Conservation (phyloP, 2,113 vertebrate genomes). For the Rattus rattus region DNA sequence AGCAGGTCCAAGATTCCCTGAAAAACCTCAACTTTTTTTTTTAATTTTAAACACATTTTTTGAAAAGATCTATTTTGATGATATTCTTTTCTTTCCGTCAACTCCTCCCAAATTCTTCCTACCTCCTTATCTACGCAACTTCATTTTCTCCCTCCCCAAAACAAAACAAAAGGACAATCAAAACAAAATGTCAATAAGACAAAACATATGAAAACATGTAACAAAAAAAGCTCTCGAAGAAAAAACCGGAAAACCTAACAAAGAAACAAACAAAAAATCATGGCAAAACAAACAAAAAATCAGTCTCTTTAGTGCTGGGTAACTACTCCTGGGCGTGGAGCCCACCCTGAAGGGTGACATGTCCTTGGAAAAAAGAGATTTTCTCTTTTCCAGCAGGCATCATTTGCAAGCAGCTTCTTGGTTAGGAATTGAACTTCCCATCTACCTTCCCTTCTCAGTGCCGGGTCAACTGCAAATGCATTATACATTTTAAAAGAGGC, state of each 20-base stretch:
- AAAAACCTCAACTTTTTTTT: neutral
- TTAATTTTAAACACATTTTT: neutral
- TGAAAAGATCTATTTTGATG: neutral
- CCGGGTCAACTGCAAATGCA: too few species aligned
- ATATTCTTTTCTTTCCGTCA: neutral
- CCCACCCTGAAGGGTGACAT: neutral
- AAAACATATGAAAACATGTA: neutral
- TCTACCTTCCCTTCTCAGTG: too few species aligned
- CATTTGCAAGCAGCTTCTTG: too few species aligned
- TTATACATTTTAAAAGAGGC: too few species aligned
- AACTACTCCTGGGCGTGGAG: too few species aligned
- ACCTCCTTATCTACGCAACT: neutral
- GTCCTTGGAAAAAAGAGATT: neutral
- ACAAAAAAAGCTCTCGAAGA: neutral
- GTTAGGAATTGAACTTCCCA: too few species aligned
- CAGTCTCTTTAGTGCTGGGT: neutral
- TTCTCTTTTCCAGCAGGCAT: neutral
- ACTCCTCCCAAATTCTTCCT: neutral
- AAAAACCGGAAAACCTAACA: neutral
- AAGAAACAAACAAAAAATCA: neutral
- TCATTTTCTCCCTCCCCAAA: neutral
- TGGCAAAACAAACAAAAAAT: neutral
- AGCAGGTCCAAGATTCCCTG: neutral
- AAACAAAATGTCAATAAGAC: neutral
- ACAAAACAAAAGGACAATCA: neutral